A percentile compares a stretch with the other conserved stretches of the same genome.
Conservation (phyloP, 2,888 invertebrate genomes). For the Drosophila rubida region DNA sequence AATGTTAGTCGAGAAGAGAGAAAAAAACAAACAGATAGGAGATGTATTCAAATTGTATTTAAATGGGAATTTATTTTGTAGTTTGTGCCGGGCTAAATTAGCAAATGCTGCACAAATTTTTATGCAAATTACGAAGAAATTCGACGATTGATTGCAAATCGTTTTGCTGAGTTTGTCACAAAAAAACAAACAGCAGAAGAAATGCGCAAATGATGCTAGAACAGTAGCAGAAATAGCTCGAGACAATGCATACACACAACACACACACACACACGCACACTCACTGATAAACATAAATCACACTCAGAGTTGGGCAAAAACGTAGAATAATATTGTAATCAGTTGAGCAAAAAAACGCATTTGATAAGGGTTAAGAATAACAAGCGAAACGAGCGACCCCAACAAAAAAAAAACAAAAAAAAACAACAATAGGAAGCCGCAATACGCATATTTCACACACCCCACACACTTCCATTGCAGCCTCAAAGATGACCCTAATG, state of each 20-base stretch:
- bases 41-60: constrained; percentile 37
- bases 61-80: constrained; percentile 39
- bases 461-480: constrained; percentile 6
- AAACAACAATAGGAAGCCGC: constrained; percentile 27
- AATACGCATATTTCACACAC: constrained; percentile 55
- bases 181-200: neutral
- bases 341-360: constrained; percentile 33
- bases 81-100: constrained; percentile 42
- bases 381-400: constrained; percentile 6
- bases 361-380: constrained; percentile 67
- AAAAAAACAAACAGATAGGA: neutral
- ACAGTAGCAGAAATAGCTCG: constrained; percentile 8
- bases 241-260: neutral
- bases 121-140: constrained; percentile 49
- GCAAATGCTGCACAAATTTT: constrained; percentile 33
- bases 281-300: constrained; percentile 43
- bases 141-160: constrained; percentile 23
- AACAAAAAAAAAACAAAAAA: constrained; percentile 7
- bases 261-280: neutral
- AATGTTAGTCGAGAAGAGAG: constrained; percentile 28
- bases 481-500: constrained; percentile 61
- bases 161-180: constrained; percentile 33
- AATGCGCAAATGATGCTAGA: constrained; percentile 7
- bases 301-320: constrained; percentile 16
- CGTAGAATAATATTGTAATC: constrained; percentile 62